phyloP scores from a whole-genome alignment of 2,888 invertebrate genomes.

The Bombylius discolor region DNA sequence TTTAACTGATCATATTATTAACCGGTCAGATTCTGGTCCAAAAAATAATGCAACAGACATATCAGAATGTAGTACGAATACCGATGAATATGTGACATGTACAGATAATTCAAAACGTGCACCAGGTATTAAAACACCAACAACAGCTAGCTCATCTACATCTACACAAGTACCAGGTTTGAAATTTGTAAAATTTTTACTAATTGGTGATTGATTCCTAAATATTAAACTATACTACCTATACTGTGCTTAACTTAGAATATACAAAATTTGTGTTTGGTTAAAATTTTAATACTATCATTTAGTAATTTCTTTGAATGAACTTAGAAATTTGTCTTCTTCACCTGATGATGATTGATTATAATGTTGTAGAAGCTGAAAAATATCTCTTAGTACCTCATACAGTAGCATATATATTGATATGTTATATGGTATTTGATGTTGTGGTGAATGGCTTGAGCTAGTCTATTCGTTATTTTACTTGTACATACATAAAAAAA shows the following conservation, averaged over 20 bases:
- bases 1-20: conserved; percentile 30
- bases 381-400: no score
- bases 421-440: conserved; percentile 25
- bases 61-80: conserved; percentile 74
- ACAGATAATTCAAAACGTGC: conserved; percentile 56
- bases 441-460: conserved; percentile 31
- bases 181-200: conserved; percentile 12
- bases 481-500: no score
- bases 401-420: no score
- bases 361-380: no score
- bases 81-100: conserved; percentile 80
- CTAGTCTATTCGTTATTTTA: neutral
- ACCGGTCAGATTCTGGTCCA: conserved; percentile 54
- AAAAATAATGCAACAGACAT: conserved; percentile 57
- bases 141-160: conserved; percentile 37
- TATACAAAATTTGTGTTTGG: no score
- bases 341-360: no score
- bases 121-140: conserved; percentile 41
- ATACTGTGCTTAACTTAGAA: no score
- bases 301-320: no score
- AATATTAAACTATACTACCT: no score
- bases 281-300: no score
- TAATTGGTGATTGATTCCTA: no score
- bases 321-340: no score
- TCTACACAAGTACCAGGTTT: conserved; percentile 39